A percentile compares a stretch with the other conserved stretches of the same genome.
Evolutionary conservation across 2,113 vertebrate species (phyloP).

Genomic region (Ophthalmolycus amberensis): DNA sequence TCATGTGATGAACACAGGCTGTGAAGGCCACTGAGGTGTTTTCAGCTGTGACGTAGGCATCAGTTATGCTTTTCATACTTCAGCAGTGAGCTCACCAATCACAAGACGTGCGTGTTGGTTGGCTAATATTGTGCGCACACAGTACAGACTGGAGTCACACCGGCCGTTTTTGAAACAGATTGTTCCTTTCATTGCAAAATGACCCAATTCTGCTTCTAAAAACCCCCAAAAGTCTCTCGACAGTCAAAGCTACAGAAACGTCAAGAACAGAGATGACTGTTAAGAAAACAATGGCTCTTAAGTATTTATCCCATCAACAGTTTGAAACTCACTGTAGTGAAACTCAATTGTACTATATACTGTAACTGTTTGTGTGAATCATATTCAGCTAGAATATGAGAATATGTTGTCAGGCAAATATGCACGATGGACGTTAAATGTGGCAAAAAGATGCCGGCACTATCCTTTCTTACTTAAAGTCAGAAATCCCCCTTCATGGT

Average conservation of each 20-base stretch:
- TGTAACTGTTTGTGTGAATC: background rate
- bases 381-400: background rate
- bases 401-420: background rate
- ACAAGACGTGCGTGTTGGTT: constrained; percentile 37
- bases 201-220: background rate
- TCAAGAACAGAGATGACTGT: background rate
- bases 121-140: background rate
- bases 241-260: background rate
- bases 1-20: constrained; percentile 27
- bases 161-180: background rate
- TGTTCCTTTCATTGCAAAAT: background rate
- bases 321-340: constrained; percentile 14
- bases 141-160: background rate
- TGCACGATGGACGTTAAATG: background rate
- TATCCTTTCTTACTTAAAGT: background rate
- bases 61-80: constrained; percentile 23
- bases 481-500: background rate
- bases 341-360: background rate
- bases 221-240: background rate
- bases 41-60: background rate
- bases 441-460: background rate
- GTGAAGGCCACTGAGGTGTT: background rate
- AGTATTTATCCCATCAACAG: constrained; percentile 5
- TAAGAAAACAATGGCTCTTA: background rate
- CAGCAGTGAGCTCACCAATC: constrained; percentile 51